phyloP scores from a whole-genome alignment of 2,888 invertebrate genomes.

The Erebia epiphron region DNA sequence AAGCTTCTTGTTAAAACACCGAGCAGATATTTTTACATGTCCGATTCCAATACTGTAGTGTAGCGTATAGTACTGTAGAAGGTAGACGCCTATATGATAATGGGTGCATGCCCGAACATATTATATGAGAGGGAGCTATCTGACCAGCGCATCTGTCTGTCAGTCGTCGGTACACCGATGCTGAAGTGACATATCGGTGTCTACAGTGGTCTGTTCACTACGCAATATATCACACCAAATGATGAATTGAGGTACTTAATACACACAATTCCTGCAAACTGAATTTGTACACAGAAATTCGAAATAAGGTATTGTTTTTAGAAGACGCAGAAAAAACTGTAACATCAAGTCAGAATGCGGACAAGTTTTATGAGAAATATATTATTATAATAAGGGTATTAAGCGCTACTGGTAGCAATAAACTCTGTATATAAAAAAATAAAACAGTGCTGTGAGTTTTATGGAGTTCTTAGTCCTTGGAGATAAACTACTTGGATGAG shows the following conservation, averaged over 20 bases:
- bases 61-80: no score
- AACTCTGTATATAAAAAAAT: no score
- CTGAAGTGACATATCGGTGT: slow-evolving; percentile 18
- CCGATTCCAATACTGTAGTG: not conserved
- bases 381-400: no score
- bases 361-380: no score
- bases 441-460: no score
- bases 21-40: not conserved
- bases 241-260: not conserved
- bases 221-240: slow-evolving; percentile 11
- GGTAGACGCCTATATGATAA: not conserved
- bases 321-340: no score
- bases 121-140: slow-evolving; percentile 14
- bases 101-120: slow-evolving; percentile 17
- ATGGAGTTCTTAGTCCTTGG: no score
- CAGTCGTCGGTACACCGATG: slow-evolving; percentile 22
- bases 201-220: slow-evolving; percentile 13
- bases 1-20: not conserved
- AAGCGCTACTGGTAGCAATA: no score
- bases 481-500: no score
- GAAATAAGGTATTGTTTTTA: no score
- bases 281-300: not conserved
- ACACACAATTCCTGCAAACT: not conserved
- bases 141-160: slow-evolving; percentile 15
- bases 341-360: no score